Base-by-base conservation (phyloP, 2,888 invertebrate genomes). In the Deladenus siricidicola region DNA sequence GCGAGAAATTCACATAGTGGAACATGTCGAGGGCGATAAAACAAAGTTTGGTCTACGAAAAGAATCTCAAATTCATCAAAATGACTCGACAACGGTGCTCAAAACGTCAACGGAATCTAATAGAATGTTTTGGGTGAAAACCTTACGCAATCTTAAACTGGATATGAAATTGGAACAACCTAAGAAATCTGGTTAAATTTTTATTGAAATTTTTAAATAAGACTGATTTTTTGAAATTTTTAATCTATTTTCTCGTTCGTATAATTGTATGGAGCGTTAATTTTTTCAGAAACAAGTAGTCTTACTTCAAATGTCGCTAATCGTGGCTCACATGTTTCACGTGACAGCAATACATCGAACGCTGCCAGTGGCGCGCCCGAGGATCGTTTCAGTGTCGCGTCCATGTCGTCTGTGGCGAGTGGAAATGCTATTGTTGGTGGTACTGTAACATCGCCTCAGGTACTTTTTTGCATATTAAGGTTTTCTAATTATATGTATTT, bases 21-120 rank as follows among this genome's bases (percentile, higher is more conserved):
- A 75, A 55, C 75, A 75, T 56, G 70, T 75, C n/a, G 75, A 74
- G 50, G 69, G 70, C 8, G 72, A 73, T 42, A 56, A 66, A 17
- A 57, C 60, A 34, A 70, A 74, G 49, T 75, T 75, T 52, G 74
- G 73, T 26, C 66, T 75, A 1, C 69, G 75, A 6, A 69, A 66
- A 42, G 73, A 74, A 21, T 65, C 64, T n/a, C 66, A 66, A 3
- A 65, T 72, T 6, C 66, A 64, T 21, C 57, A 67, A 21, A 70
- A 70, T 56, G 75, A 76, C 43, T 70, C 70, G 57, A 64, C 74
- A 24, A 70, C 66, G 10, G 70, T 74, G 56, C 58, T 75, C 57
- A 70, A 65, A 53, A 73, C 75, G 1, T 59, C 63, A 17, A 65
- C 54, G 17, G 71, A 73, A 43, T 60, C 51, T 6, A 66, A 54